phyloP scores from a whole-genome alignment of 2,797 vertebrate genomes.

The Adelosebastes latens region DNA sequence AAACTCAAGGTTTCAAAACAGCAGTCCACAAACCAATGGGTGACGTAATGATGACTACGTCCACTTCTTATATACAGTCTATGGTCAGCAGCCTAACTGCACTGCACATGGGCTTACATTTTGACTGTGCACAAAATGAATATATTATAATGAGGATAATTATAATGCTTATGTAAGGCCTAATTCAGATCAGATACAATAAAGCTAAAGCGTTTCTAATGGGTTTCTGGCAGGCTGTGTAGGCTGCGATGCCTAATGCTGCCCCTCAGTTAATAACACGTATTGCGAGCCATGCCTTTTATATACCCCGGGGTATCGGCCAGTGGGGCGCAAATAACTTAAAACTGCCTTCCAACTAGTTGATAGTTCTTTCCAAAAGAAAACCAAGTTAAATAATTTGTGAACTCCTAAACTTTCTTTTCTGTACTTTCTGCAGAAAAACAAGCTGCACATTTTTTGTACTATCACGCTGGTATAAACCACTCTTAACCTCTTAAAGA shows the following conservation, averaged over 20 bases:
- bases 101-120: neutral
- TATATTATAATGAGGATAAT: neutral
- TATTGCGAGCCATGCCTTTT: neutral
- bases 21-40: too few relatives aligned
- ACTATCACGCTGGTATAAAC: neutral
- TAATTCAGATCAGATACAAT: neutral
- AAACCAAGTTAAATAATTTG: neutral
- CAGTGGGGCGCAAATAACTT: neutral
- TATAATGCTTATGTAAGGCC: neutral
- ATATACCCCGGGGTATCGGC: neutral
- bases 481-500: neutral
- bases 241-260: neutral
- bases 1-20: too few relatives aligned
- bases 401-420: neutral
- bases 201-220: neutral
- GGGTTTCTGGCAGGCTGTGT: neutral
- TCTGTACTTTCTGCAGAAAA: neutral
- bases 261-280: neutral
- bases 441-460: neutral
- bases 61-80: too few relatives aligned
- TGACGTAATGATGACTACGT: too few relatives aligned
- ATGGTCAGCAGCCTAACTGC: neutral
- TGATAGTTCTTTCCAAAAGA: neutral
- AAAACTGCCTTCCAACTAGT: conserved; percentile 2
- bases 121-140: neutral